Evolutionary conservation across 2,797 vertebrate species (phyloP).

Genomic region (Euphonia xanthogaster): DNA sequence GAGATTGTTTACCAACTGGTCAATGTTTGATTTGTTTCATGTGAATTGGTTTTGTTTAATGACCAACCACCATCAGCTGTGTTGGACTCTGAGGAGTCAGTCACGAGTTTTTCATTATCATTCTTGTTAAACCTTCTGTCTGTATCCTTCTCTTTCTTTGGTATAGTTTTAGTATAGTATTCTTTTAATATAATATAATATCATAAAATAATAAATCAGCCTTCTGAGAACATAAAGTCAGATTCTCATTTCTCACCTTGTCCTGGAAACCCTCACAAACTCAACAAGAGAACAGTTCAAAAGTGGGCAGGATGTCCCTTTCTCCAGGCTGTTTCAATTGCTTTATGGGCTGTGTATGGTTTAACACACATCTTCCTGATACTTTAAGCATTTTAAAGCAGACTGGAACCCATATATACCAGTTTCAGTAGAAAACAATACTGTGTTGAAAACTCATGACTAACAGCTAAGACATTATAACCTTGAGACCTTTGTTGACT

Average conservation of each 20-base stretch:
- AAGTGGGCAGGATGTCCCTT: not conserved
- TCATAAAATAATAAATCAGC: not conserved
- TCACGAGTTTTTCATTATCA: not conserved
- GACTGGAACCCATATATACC: not conserved
- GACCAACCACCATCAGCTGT: not conserved
- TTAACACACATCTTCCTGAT: not conserved
- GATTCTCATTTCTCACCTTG: not conserved
- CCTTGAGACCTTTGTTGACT: not conserved
- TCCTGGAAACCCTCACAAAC: not conserved
- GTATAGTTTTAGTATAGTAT: not conserved
- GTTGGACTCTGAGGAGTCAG: not conserved
- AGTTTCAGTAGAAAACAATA: not conserved
- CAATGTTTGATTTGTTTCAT: not conserved
- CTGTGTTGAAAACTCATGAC: not conserved
- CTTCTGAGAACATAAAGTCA: not conserved
- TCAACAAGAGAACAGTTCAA: not conserved
- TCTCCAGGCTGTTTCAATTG: not conserved
- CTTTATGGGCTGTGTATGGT: not conserved
- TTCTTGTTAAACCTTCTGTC: not conserved
- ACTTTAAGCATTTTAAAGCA: not conserved
- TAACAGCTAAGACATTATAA: not conserved
- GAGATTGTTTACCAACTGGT: not conserved
- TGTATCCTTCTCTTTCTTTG: not conserved
- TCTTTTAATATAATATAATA: not conserved
- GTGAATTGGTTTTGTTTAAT: not conserved